A percentile compares a stretch with the other conserved stretches of the same genome.
These are phyloP conservation scores for Apodemia zela DNA, from an alignment of 2,888 invertebrate species.

Conservation along the genomic window DNA sequence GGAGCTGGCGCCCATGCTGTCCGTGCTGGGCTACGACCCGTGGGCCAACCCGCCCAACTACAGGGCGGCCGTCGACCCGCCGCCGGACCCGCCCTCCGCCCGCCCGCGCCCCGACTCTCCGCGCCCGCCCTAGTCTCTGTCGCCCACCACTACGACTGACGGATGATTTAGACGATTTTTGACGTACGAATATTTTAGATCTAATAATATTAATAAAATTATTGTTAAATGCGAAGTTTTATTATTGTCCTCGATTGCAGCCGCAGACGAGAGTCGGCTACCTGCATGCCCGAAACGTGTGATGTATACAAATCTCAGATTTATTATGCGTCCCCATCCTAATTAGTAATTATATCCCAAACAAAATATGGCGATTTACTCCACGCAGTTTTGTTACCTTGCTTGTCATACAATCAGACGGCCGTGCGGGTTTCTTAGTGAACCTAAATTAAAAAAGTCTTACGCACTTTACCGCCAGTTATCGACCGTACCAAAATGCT, in stretches of 20 bases:
- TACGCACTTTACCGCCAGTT: no score
- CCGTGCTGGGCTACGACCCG: slow-evolving; percentile 96
- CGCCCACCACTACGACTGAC: neutral
- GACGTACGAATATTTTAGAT: neutral
- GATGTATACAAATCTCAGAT: no score
- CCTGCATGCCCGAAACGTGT: no score
- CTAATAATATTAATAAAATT: slow-evolving; percentile 1
- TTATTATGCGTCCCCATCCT: no score
- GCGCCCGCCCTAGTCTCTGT: slow-evolving; percentile 16
- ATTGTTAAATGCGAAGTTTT: neutral
- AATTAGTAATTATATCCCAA: no score
- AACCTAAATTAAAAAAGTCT: no score
- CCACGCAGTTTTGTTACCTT: no score
- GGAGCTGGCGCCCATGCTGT: slow-evolving; percentile 96
- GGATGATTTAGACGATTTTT: neutral
- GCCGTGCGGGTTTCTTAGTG: no score
- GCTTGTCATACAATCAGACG: no score
- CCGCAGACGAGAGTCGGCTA: no score
- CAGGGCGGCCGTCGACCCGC: slow-evolving; percentile 82
- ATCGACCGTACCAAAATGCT: no score
- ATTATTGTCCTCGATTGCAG: slow-evolving; percentile 54
- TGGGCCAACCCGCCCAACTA: slow-evolving; percentile 97
- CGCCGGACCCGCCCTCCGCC: neutral
- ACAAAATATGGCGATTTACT: no score
- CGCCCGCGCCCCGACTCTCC: slow-evolving; percentile 19